A percentile compares a stretch with the other conserved stretches of the same genome.
These are phyloP conservation scores for Epistrophella euchroma DNA, from an alignment of 2,888 invertebrate genomes.

Conservation along the genomic window DNA sequence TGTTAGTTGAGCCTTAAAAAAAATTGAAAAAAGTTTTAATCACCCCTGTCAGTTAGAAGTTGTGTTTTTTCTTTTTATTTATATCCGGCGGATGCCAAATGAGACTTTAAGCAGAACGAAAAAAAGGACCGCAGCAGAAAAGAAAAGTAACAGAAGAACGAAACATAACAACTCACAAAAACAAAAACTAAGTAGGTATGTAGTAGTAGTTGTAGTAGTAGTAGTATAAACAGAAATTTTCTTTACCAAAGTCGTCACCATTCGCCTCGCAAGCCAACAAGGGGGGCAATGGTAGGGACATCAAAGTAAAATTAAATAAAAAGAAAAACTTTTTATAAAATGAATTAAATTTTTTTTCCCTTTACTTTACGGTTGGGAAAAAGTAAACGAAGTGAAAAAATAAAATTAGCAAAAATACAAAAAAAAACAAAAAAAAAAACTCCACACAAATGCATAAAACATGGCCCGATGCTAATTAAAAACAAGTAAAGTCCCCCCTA, in stretches of 20 bases:
- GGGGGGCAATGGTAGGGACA: not conserved
- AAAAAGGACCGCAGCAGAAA: conserved; percentile 6
- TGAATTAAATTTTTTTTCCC: conserved; percentile 41
- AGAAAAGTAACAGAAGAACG: conserved; percentile 11
- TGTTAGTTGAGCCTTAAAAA: conserved; percentile 4
- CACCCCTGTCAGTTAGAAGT: conserved; percentile 34
- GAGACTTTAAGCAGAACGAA: conserved; percentile 41
- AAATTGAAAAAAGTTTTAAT: conserved; percentile 42
- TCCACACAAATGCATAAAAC: conserved; percentile 65
- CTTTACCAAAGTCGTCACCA: conserved; percentile 44
- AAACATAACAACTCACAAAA: conserved; percentile 11
- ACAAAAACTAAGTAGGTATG: conserved; percentile 2
- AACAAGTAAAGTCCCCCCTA: conserved; percentile 53
- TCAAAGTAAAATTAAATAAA: conserved; percentile 44
- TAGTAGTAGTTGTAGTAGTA: too few species aligned
- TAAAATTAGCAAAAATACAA: conserved; percentile 5
- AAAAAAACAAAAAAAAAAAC: conserved; percentile 16
- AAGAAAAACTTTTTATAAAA: conserved; percentile 40
- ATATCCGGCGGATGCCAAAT: conserved; percentile 45
- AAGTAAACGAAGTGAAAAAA: conserved; percentile 38
- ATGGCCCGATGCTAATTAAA: conserved; percentile 69
- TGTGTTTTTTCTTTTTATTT: conserved; percentile 4
- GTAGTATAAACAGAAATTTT: conserved; percentile 45
- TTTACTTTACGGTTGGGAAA: conserved; percentile 27
- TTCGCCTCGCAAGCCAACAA: conserved; percentile 7